Evolutionary conservation across 2,797 vertebrate genomes (phyloP).

Genomic region (Hirundo rustica): DNA sequence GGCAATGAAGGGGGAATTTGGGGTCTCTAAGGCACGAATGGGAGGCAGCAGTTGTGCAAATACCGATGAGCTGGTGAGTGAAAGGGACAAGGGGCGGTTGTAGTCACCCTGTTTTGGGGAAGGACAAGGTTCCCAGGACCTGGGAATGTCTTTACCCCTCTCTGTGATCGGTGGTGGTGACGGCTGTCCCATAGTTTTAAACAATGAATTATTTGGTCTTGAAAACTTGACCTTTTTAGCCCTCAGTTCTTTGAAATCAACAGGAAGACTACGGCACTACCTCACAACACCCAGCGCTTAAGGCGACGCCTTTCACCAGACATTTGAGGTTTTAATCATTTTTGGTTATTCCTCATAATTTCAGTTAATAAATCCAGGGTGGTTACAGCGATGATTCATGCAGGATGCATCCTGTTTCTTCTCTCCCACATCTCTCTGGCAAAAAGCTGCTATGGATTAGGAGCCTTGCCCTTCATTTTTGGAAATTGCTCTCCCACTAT

Average conservation of each 20-base stretch:
- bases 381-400: conserved; percentile 62
- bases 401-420: conserved; percentile 58
- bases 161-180: background rate
- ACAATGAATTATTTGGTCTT: background rate
- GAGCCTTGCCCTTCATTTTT: conserved; percentile 63
- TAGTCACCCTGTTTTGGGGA: background rate
- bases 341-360: conserved; percentile 54
- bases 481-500: conserved; percentile 55
- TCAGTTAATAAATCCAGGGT: conserved; percentile 61
- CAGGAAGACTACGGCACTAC: background rate
- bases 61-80: background rate
- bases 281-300: background rate
- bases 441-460: conserved; percentile 55
- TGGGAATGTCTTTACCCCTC: background rate
- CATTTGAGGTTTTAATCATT: conserved; percentile 25
- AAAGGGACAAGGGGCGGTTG: background rate
- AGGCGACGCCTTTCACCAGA: background rate
- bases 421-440: conserved; percentile 58
- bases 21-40: background rate
- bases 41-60: background rate
- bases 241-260: background rate
- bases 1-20: background rate
- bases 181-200: accelerated
- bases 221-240: background rate
- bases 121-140: background rate